Conservation (phyloP, 2,888 invertebrate species). For the Pomacea canaliculata region DNA sequence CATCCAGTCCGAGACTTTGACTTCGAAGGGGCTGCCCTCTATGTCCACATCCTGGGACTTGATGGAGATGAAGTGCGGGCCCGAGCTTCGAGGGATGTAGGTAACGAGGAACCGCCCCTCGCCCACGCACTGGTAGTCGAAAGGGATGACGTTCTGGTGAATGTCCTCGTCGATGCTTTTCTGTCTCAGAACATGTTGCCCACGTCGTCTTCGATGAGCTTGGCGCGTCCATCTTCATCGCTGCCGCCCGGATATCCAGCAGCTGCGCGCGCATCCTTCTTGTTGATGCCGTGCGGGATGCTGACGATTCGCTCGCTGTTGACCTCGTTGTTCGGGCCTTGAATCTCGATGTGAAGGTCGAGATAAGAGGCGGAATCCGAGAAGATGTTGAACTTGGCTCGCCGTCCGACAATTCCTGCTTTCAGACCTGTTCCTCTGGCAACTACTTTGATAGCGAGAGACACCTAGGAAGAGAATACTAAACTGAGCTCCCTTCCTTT, state of each 20-base stretch:
- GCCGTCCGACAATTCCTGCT: slow-evolving; percentile 64
- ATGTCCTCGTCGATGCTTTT: slow-evolving; percentile 41
- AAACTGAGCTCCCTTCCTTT: background rate
- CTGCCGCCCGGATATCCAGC: slow-evolving; percentile 12
- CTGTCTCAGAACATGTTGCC: slow-evolving; percentile 56
- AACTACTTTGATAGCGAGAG: slow-evolving; percentile 44
- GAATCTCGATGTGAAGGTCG: slow-evolving; percentile 54
- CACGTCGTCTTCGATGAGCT: slow-evolving; percentile 47
- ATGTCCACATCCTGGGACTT: slow-evolving; percentile 53
- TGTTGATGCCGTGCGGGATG: slow-evolving; percentile 18
- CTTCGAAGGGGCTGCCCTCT: slow-evolving; percentile 58
- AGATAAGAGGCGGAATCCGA: slow-evolving; percentile 33
- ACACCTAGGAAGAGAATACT: background rate
- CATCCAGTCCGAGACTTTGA: slow-evolving; percentile 45
- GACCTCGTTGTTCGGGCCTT: slow-evolving; percentile 42
- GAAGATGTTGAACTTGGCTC: slow-evolving; percentile 63
- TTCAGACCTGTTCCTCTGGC: slow-evolving; percentile 64
- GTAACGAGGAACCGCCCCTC: slow-evolving; percentile 57
- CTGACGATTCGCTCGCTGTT: slow-evolving; percentile 50
- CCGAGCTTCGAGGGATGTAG: slow-evolving; percentile 56
- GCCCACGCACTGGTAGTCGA: slow-evolving; percentile 56
- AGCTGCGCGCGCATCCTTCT: background rate
- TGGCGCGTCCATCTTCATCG: slow-evolving; percentile 30
- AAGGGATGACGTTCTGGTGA: slow-evolving; percentile 44
- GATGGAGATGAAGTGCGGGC: slow-evolving; percentile 53